Evolutionary conservation across 2,888 invertebrate genomes (phyloP).

Genomic region (Aleiodes testaceus): DNA sequence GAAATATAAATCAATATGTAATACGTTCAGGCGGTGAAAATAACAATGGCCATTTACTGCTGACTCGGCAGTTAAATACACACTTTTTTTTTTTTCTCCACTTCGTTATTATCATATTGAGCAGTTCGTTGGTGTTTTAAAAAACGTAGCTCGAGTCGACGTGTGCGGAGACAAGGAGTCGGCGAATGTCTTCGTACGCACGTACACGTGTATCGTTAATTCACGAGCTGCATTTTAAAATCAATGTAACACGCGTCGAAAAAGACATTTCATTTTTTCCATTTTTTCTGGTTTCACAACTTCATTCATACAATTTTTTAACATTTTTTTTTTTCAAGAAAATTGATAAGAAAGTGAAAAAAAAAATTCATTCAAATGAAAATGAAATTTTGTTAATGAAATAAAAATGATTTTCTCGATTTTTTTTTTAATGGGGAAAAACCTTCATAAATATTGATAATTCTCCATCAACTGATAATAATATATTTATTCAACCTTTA

Average conservation of each 20-base stretch:
- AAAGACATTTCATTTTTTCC: neutral
- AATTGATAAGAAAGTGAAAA: too few relatives aligned
- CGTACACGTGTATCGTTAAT: conserved; percentile 40
- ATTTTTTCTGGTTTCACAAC: neutral
- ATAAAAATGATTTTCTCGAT: neutral
- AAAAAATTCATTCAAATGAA: too few relatives aligned
- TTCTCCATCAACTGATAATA: conserved; percentile 19
- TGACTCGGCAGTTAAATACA: conserved; percentile 11
- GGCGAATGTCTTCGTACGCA: conserved; percentile 30
- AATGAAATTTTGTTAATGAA: too few relatives aligned
- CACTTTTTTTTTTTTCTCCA: neutral
- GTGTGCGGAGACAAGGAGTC: conserved; percentile 24
- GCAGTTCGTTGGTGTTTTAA: conserved; percentile 10
- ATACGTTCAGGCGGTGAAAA: conserved; percentile 1
- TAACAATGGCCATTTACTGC: neutral
- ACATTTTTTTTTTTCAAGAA: neutral
- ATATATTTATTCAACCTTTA: conserved; percentile 28
- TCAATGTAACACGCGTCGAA: conserved; percentile 28
- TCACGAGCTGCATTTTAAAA: conserved; percentile 43
- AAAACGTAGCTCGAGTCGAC: conserved; percentile 35
- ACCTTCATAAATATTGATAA: conserved; percentile 26
- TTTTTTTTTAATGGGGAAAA: neutral
- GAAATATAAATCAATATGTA: conserved; percentile 6
- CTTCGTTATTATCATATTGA: conserved; percentile 6
- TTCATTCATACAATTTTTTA: neutral